Evolutionary conservation across 2,888 invertebrate species (phyloP).

Genomic region (Bruchidius siliquastri): DNA sequence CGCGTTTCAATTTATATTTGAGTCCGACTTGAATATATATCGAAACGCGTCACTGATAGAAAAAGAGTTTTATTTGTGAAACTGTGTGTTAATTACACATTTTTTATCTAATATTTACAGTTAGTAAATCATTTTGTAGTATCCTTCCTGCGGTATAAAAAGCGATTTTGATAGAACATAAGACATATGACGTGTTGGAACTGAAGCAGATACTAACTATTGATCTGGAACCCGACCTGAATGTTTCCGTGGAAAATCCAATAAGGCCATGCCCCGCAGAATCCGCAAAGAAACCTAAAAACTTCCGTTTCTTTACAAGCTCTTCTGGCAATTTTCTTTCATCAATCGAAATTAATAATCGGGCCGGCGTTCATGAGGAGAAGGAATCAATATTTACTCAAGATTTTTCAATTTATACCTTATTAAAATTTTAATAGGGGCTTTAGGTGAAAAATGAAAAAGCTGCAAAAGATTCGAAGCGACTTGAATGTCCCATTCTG

Average conservation of each 20-base stretch:
- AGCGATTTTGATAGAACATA: too few relatives aligned
- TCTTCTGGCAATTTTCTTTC: neutral
- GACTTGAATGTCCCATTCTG: conserved; percentile 1
- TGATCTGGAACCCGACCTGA: too few relatives aligned
- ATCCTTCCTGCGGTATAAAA: too few relatives aligned
- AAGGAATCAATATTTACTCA: conserved; percentile 3
- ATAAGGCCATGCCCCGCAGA: neutral
- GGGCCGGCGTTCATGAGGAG: neutral
- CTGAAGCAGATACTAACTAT: too few relatives aligned
- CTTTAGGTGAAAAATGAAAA: conserved; percentile 7
- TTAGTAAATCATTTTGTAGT: too few relatives aligned
- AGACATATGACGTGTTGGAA: too few relatives aligned
- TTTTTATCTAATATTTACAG: too few relatives aligned
- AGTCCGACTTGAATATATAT: too few relatives aligned
- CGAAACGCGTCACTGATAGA: too few relatives aligned
- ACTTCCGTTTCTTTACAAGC: neutral
- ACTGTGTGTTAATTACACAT: too few relatives aligned
- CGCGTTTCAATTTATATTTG: too few relatives aligned
- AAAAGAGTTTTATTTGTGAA: too few relatives aligned
- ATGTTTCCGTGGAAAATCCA: neutral
- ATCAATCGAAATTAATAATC: neutral
- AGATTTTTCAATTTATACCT: conserved; percentile 9
- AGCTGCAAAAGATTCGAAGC: conserved; percentile 4
- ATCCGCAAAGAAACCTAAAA: neutral
- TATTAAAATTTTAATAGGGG: conserved; percentile 8